These are phyloP conservation scores for Drosophila prosaltans DNA, from an alignment of 1,140 invertebrate species.

Conservation along the genomic window DNA sequence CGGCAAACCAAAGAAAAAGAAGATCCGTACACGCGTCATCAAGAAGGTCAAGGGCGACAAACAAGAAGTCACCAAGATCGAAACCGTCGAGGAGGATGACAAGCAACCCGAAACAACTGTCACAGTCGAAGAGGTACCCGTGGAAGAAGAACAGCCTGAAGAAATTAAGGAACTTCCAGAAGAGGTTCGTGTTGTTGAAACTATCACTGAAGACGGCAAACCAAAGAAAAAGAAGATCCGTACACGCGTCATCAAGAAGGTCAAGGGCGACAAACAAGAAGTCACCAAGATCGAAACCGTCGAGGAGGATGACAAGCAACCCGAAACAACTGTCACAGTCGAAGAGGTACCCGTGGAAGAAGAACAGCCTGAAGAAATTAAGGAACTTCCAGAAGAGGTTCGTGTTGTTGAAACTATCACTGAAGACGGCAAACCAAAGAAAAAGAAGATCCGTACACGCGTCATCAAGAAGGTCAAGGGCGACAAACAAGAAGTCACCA, in stretches of 20 bases:
- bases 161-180: constrained; percentile 46
- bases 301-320: constrained; percentile 75
- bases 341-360: constrained; percentile 44
- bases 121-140: constrained; percentile 16
- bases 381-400: constrained; percentile 62
- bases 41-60: constrained; percentile 33
- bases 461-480: constrained; percentile 62
- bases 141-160: constrained; percentile 20
- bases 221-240: constrained; percentile 76
- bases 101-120: constrained; percentile 21
- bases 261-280: constrained; percentile 71
- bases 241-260: constrained; percentile 74
- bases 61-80: constrained; percentile 31
- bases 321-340: constrained; percentile 62
- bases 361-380: constrained; percentile 20
- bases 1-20: constrained; percentile 36
- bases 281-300: constrained; percentile 74
- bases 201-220: constrained; percentile 59
- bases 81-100: constrained; percentile 28
- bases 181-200: constrained; percentile 43
- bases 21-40: constrained; percentile 33
- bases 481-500: constrained; percentile 78
- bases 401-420: constrained; percentile 46
- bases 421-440: constrained; percentile 63
- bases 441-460: constrained; percentile 58